Evolutionary conservation across 2,113 vertebrate species (phyloP).

Genomic region (Antechinus flavipes): DNA sequence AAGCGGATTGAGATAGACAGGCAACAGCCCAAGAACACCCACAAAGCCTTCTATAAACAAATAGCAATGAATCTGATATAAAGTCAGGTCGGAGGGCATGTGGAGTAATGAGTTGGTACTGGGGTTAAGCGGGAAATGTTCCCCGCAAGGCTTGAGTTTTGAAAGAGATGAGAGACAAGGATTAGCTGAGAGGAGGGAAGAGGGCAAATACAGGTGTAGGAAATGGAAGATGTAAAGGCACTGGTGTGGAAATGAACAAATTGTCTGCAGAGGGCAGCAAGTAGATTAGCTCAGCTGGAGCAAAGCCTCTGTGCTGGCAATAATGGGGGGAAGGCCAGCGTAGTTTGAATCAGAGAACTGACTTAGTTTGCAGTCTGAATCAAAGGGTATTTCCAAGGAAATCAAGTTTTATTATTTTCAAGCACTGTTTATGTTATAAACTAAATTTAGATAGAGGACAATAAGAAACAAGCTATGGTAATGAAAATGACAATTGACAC

Average conservation of each 20-base stretch:
- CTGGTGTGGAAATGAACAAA: not conserved
- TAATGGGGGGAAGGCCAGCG: not conserved
- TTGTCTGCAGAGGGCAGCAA: slow-evolving; percentile 8
- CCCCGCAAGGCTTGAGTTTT: not conserved
- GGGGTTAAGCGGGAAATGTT: not conserved
- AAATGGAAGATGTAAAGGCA: slow-evolving; percentile 45
- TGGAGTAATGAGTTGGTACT: slow-evolving; percentile 1
- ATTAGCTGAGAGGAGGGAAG: slow-evolving; percentile 24
- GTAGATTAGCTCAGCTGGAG: slow-evolving; percentile 18
- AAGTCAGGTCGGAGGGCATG: not conserved
- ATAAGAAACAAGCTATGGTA: slow-evolving; percentile 29
- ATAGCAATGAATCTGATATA: not conserved
- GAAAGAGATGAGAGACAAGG: slow-evolving; percentile 35
- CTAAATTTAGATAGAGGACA: slow-evolving; percentile 38
- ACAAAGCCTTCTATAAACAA: not conserved
- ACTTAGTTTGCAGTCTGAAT: slow-evolving; percentile 29
- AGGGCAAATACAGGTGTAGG: not conserved
- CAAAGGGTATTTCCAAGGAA: slow-evolving; percentile 41
- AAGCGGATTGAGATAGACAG: slow-evolving; percentile 17
- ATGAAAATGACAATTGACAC: slow-evolving; percentile 44
- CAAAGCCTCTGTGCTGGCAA: slow-evolving; percentile 1
- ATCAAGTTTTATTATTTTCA: slow-evolving; percentile 54
- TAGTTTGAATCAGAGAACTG: not conserved
- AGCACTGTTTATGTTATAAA: not conserved
- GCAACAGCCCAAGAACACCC: not conserved